Conservation (phyloP, 2,888 invertebrate genomes). For the Hyppa rectilinea region DNA sequence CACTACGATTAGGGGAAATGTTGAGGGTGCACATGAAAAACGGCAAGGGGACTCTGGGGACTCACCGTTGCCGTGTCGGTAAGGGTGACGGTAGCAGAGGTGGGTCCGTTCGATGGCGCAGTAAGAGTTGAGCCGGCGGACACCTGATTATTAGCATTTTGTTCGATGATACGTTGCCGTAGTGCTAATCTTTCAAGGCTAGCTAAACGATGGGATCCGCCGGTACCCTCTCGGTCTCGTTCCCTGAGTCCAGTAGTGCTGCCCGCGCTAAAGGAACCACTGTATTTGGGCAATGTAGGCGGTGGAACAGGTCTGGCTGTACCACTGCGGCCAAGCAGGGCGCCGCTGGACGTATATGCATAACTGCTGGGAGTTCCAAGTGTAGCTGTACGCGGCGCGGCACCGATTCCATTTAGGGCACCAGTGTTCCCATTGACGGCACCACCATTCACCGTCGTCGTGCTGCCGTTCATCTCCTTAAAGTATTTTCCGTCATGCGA, state of each 20-base stretch:
- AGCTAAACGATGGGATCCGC: slow-evolving; percentile 94
- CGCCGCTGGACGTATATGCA: slow-evolving; percentile 92
- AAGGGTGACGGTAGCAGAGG: slow-evolving; percentile 89
- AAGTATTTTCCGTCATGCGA: slow-evolving; percentile 85
- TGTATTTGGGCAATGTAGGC: slow-evolving; percentile 95
- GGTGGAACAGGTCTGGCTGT: slow-evolving; percentile 94
- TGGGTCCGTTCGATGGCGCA: slow-evolving; percentile 82
- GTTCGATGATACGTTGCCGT: slow-evolving; percentile 95
- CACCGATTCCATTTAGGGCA: slow-evolving; percentile 85
- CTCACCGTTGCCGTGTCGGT: slow-evolving; percentile 91
- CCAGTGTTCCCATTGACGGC: slow-evolving; percentile 88
- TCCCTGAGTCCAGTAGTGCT: slow-evolving; percentile 92
- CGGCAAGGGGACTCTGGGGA: slow-evolving; percentile 80
- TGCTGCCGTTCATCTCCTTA: slow-evolving; percentile 90
- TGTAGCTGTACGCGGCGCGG: slow-evolving; percentile 87
- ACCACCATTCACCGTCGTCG: slow-evolving; percentile 89
- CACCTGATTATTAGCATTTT: slow-evolving; percentile 90
- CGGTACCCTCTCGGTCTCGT: slow-evolving; percentile 92
- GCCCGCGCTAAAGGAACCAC: slow-evolving; percentile 94
- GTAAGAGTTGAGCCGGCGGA: slow-evolving; percentile 71
- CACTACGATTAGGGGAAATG: slow-evolving; percentile 85
- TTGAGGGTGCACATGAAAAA: slow-evolving; percentile 86
- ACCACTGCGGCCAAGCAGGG: slow-evolving; percentile 91
- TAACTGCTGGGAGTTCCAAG: slow-evolving; percentile 91
- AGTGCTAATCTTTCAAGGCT: slow-evolving; percentile 96